These are phyloP conservation scores for Gavia stellata DNA, from an alignment of 2,113 vertebrate genomes.

Conservation along the genomic window DNA sequence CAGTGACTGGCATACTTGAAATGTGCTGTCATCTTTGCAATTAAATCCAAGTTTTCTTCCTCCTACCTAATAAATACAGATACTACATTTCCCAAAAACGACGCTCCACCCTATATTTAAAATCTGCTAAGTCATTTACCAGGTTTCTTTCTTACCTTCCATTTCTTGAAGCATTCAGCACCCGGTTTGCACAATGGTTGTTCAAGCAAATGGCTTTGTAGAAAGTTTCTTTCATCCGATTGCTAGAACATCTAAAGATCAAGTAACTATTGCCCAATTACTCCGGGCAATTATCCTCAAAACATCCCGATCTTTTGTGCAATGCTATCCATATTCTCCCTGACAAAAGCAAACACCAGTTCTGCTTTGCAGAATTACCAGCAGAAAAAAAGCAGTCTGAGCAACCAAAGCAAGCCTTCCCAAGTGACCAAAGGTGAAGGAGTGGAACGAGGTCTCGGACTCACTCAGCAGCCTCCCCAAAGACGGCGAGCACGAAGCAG, in stretches of 20 bases:
- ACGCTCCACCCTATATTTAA: neutral
- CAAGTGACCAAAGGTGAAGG: neutral
- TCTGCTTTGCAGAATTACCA: neutral
- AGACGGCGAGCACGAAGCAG: neutral
- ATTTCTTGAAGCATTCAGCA: neutral
- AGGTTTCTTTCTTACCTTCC: neutral
- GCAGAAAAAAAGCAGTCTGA: neutral
- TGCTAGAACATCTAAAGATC: neutral
- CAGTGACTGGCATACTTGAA: neutral
- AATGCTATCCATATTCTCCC: neutral
- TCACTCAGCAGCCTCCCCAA: neutral
- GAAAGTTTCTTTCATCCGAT: neutral
- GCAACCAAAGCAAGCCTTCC: neutral
- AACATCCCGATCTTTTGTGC: neutral
- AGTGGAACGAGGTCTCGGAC: rapidly evolving
- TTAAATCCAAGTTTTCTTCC: neutral
- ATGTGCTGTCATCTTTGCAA: neutral
- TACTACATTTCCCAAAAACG: neutral
- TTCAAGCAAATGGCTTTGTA: neutral
- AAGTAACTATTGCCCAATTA: neutral
- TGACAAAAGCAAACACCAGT: neutral
- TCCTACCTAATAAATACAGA: neutral
- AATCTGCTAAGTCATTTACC: neutral
- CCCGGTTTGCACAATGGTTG: neutral
- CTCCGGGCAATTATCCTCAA: neutral